Percentiles rank a stretch among this genome's conserved stretches.
Conservation (phyloP, 1,140 invertebrate genomes). For the Lordiphosa mommai region DNA sequence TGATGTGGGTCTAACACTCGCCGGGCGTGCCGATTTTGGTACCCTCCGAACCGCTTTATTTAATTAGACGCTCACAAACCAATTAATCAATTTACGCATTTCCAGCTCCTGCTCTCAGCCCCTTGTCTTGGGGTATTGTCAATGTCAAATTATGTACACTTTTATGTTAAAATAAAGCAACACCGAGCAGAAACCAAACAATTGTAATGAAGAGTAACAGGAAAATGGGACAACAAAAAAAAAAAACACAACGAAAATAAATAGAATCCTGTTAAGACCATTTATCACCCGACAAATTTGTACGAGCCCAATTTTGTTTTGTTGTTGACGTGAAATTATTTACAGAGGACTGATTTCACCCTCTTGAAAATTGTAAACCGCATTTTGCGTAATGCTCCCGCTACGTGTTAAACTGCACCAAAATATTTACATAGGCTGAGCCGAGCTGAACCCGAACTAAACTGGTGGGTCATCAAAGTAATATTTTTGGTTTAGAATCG, state of each 20-base stretch:
- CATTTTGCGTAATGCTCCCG: conserved; percentile 43
- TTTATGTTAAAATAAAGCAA: conserved; percentile 72
- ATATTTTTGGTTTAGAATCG: no score
- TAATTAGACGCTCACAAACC: conserved; percentile 77
- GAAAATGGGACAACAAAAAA: conserved; percentile 4
- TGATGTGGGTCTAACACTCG: conserved; percentile 62
- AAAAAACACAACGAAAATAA: conserved; percentile 24
- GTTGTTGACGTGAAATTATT: conserved; percentile 66
- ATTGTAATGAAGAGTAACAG: conserved; percentile 46
- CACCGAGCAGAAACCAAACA: conserved; percentile 1
- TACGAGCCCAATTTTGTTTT: conserved; percentile 47
- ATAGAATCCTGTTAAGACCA: conserved; percentile 73
- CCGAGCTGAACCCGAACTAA: background rate
- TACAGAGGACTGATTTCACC: conserved; percentile 76
- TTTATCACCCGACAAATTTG: conserved; percentile 72
- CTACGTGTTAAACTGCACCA: conserved; percentile 22
- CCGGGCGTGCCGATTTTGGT: conserved; percentile 33
- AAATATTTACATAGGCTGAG: conserved; percentile 35
- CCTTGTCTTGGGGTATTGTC: conserved; percentile 44
- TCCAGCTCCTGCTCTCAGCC: background rate
- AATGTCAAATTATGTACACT: conserved; percentile 74
- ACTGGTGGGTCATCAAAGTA: no score
- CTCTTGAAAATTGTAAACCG: conserved; percentile 60
- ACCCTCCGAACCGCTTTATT: conserved; percentile 62
- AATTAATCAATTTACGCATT: conserved; percentile 68